These are phyloP conservation scores for Amphilophus citrinellus DNA, from an alignment of 2,113 vertebrate genomes.

Conservation along the genomic window DNA sequence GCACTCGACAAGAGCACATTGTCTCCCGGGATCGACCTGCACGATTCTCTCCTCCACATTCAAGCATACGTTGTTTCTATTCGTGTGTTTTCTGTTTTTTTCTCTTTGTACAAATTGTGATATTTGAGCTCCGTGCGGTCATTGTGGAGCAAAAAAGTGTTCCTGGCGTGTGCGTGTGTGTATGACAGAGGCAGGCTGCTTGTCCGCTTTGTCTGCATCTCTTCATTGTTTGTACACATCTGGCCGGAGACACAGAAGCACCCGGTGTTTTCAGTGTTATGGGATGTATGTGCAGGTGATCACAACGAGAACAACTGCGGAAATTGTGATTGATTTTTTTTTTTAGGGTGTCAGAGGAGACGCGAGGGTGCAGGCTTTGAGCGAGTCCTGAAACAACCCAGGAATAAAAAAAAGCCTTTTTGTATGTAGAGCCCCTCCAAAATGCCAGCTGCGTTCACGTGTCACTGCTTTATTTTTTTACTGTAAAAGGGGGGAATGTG, in stretches of 20 bases:
- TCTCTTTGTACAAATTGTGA: constrained; percentile 34
- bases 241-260: constrained; percentile 40
- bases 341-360: constrained; percentile 10
- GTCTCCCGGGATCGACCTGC: constrained; percentile 57
- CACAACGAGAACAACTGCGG: constrained; percentile 10
- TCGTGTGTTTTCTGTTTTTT: neutral
- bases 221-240: constrained; percentile 82
- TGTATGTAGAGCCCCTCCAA: constrained; percentile 33
- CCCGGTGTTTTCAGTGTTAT: neutral
- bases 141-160: constrained; percentile 63
- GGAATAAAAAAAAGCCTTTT: constrained; percentile 44
- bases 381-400: constrained; percentile 52
- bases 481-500: neutral
- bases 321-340: constrained; percentile 21
- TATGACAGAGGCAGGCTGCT: constrained; percentile 37
- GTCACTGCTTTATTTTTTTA: neutral
- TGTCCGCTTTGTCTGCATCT: constrained; percentile 82
- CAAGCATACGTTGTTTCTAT: constrained; percentile 45
- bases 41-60: neutral
- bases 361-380: constrained; percentile 21
- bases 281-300: constrained; percentile 46
- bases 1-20: constrained; percentile 67
- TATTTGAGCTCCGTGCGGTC: constrained; percentile 48
- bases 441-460: constrained; percentile 27
- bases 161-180: constrained; percentile 21